A percentile compares a stretch with the other conserved stretches of the same genome.
phyloP scores from a whole-genome alignment of 2,888 invertebrate species.

The Oscheius sp. region DNA sequence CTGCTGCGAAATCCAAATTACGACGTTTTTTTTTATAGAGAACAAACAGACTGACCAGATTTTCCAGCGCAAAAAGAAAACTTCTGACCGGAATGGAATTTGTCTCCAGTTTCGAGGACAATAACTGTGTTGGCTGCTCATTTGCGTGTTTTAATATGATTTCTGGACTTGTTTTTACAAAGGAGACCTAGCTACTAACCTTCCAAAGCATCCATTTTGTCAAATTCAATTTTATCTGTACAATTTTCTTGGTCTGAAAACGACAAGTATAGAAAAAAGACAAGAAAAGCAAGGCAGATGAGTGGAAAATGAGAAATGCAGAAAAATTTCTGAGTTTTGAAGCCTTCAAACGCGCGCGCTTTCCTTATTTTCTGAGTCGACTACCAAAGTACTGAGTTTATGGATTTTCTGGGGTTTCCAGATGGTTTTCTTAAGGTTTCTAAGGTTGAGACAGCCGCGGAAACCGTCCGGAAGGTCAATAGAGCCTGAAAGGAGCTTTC shows the following conservation, averaged over 20 bases:
- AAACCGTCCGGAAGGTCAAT: too few relatives aligned
- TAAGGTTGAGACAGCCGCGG: too few relatives aligned
- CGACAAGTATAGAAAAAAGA: background rate
- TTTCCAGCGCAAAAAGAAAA: constrained; percentile 19
- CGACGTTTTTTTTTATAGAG: background rate
- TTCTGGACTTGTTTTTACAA: background rate
- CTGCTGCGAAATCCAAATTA: constrained; percentile 41
- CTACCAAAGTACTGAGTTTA: too few relatives aligned
- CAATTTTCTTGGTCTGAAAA: background rate
- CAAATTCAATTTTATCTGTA: background rate
- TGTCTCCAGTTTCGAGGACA: constrained; percentile 13
- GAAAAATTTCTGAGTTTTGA: background rate
- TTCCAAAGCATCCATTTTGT: background rate
- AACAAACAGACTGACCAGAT: constrained; percentile 18
- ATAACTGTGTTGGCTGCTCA: constrained; percentile 6
- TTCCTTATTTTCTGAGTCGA: too few relatives aligned
- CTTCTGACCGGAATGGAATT: constrained; percentile 27
- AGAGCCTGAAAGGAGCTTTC: too few relatives aligned
- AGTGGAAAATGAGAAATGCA: background rate
- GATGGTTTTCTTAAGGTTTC: too few relatives aligned
- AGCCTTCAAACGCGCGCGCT: too few relatives aligned
- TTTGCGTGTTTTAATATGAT: constrained; percentile 9
- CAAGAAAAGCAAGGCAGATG: background rate
- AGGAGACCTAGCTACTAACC: background rate
- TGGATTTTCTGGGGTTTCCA: too few relatives aligned